Evolutionary conservation across 35 echinoderm and acorn worm species (phyloP).

Genomic region (Ptychodera flava): DNA sequence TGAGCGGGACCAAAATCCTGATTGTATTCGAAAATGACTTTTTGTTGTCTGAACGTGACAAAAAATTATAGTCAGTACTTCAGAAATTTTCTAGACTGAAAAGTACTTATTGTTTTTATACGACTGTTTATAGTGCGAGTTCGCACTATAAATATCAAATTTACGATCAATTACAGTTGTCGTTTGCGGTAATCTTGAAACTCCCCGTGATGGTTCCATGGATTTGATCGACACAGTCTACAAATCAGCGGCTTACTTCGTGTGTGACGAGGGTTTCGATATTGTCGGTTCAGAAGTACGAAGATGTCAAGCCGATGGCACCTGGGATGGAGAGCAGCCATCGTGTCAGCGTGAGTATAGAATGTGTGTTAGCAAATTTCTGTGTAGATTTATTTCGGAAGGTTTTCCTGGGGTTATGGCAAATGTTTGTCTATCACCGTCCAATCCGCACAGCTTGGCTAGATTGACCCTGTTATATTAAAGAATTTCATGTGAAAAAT

Average conservation of each 20-base stretch:
- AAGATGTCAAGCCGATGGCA: conserved; percentile 26
- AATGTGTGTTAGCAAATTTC: too few relatives aligned
- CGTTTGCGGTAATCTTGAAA: background rate
- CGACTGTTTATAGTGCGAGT: too few relatives aligned
- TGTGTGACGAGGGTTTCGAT: conserved; percentile 14
- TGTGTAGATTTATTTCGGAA: too few relatives aligned
- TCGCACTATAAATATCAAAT: too few relatives aligned
- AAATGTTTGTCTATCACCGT: too few relatives aligned
- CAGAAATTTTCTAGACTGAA: background rate
- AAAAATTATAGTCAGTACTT: too few relatives aligned
- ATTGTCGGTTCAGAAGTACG: background rate
- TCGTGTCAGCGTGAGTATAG: conserved; percentile 24
- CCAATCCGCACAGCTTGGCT: too few relatives aligned
- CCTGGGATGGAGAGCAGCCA: conserved; percentile 21
- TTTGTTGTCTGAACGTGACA: background rate
- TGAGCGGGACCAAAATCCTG: too few relatives aligned
- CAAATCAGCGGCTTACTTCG: background rate
- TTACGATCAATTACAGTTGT: background rate
- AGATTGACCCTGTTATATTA: too few relatives aligned
- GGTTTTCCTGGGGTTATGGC: too few relatives aligned
- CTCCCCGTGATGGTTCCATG: background rate
- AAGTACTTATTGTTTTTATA: background rate
- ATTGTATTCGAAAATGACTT: background rate
- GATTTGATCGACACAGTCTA: background rate
- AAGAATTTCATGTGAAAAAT: too few relatives aligned